Conservation (phyloP, 2,113 vertebrate species). For the Haemorhous mexicanus region DNA sequence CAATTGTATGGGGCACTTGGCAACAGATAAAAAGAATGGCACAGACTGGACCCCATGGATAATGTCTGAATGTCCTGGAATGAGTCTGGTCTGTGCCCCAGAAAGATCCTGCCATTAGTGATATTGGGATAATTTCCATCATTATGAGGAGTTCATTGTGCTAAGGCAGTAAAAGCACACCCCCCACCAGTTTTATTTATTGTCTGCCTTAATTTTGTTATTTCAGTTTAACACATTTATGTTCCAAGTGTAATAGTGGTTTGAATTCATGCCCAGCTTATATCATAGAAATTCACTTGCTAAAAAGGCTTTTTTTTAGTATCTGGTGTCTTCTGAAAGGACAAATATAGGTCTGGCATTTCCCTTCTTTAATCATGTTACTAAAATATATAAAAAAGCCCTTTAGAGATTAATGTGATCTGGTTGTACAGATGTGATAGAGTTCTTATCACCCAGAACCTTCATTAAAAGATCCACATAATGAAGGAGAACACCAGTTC, state of each 20-base stretch:
- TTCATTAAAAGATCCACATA: background rate
- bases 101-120: background rate
- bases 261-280: slow-evolving; percentile 36
- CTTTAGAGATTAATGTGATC: background rate
- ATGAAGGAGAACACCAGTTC: background rate
- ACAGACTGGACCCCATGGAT: background rate
- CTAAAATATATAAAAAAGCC: background rate
- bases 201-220: slow-evolving; percentile 31
- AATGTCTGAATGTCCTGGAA: background rate
- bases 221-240: slow-evolving; percentile 26
- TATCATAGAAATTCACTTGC: background rate
- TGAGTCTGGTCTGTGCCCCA: background rate
- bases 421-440: background rate
- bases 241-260: background rate
- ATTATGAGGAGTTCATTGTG: background rate
- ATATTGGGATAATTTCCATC: background rate
- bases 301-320: background rate
- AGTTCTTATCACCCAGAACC: background rate
- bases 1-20: background rate
- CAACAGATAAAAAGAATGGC: background rate
- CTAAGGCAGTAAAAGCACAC: background rate
- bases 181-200: background rate
- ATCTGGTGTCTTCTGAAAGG: background rate
- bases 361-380: background rate
- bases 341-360: background rate